Percentiles rank a stretch among this genome's conserved stretches.
phyloP scores from a whole-genome alignment of 2,113 vertebrate species.

The Spermophilus dauricus region DNA sequence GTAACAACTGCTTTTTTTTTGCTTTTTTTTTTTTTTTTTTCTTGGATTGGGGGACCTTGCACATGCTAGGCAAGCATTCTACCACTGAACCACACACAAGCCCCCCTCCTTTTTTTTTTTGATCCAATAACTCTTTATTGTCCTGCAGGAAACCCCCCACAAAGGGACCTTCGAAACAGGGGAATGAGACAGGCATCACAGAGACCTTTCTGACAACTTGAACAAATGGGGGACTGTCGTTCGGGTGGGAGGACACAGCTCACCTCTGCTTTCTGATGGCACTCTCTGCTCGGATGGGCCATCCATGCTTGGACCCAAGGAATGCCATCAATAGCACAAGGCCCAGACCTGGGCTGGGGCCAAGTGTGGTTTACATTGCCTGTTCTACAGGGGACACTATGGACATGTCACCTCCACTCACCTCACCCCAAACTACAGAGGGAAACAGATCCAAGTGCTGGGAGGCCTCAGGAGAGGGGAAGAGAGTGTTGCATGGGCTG shows the following conservation, averaged over 20 bases:
- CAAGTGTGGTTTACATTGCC: no score
- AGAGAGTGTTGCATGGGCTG: background rate
- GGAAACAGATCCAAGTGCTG: background rate
- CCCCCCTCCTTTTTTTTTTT: no score
- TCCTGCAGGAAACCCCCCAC: conserved; percentile 3
- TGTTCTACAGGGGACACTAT: background rate
- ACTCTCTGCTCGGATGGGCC: background rate
- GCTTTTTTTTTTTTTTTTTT: no score
- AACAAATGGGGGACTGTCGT: no score
- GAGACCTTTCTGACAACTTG: background rate
- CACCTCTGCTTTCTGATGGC: background rate
- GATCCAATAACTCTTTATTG: conserved; percentile 67
- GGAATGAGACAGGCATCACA: background rate
- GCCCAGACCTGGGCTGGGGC: no score
- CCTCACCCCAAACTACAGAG: background rate
- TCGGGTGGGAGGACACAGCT: background rate
- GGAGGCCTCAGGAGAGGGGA: background rate
- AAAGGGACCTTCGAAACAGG: background rate
- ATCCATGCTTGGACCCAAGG: background rate
- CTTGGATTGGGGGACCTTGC: no score
- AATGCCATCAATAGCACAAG: no score
- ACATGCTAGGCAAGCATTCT: no score
- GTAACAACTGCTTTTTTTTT: no score
- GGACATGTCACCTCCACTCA: background rate
- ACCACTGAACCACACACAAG: no score